Base-by-base conservation (phyloP, 2,888 invertebrate genomes). In the Synergus umbraculus region DNA sequence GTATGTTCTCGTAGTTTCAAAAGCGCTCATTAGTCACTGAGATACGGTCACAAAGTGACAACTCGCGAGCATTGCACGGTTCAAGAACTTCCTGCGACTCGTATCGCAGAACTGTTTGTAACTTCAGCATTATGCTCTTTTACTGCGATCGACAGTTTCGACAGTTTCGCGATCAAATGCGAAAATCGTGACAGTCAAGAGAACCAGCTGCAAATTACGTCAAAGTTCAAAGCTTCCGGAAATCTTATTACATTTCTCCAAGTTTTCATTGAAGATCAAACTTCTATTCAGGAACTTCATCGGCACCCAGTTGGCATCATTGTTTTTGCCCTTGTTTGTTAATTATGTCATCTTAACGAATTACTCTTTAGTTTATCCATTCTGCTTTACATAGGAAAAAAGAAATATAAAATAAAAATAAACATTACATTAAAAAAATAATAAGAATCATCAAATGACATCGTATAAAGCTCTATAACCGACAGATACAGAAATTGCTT, bases 81-180 rank as follows among this genome's bases (percentile, higher is more conserved):
- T 86, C 88, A 87, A 87, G 89, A 91, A 90, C 89, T 90, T 90
- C 88, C 89, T 87, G 85, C 86, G 86, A 88, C 86, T 86, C 87
- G 85, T 88, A 88, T 88, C 88, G 88, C 87, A 73, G 86, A 85
- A 84, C 85, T 85, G 88, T 88, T 87, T 86, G 88, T 85, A 90
- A 90, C 89, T 90, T 89, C 87, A 88, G 86, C 87, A 88, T 90
- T 89, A 88, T 87, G 87, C 87, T 88, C 89, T 89, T 90, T 90
- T 89, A 90, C 87, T 87, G 83, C 86, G 86, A 88, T 90, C 89
- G 90, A 90, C 90, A 89, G 88, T 90, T 90, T 85, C 87, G 89
- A 90, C 88, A 88, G 89, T 88, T 89, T 86, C 86, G 86, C 85
- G 84, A 88, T 89, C 87, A 85, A 89, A 89, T 86, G 86, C 83